Percentiles rank a stretch among this genome's conserved stretches.
Conservation (phyloP, 1,140 invertebrate genomes). For the Drosophila burlai region DNA sequence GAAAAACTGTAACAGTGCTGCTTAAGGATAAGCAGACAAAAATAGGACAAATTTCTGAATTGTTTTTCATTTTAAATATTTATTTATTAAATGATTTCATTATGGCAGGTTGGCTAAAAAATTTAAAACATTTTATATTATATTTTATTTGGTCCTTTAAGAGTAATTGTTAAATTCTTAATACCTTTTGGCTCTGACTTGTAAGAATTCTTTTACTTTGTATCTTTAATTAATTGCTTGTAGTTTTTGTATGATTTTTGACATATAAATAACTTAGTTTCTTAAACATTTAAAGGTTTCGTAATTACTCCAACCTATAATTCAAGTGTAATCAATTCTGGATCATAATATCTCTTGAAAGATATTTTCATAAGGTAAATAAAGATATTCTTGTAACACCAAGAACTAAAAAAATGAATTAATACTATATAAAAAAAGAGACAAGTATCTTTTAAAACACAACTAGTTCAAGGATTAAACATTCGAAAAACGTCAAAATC, state of each 20-base stretch:
- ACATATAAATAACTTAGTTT: neutral
- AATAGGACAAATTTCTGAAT: neutral
- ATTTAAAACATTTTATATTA: neutral
- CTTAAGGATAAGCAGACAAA: neutral
- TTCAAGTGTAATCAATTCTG: neutral
- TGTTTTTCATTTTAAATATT: neutral
- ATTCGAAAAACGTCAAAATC: too few species aligned
- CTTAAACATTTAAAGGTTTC: too few species aligned
- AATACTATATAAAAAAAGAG: neutral
- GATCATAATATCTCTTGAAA: neutral
- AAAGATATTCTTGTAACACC: neutral
- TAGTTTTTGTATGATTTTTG: neutral
- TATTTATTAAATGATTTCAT: neutral
- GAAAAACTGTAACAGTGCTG: conserved; percentile 58
- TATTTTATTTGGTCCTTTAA: neutral
- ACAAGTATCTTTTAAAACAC: neutral
- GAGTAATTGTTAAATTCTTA: neutral
- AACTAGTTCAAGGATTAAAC: neutral
- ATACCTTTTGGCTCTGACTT: neutral
- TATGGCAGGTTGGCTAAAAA: neutral
- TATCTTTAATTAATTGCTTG: neutral
- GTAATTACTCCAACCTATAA: neutral
- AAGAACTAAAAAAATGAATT: neutral
- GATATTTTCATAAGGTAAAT: neutral
- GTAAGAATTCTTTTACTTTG: neutral